Evolutionary conservation across 2,888 invertebrate species (phyloP).

Genomic region (Siphonodentalium dalli): DNA sequence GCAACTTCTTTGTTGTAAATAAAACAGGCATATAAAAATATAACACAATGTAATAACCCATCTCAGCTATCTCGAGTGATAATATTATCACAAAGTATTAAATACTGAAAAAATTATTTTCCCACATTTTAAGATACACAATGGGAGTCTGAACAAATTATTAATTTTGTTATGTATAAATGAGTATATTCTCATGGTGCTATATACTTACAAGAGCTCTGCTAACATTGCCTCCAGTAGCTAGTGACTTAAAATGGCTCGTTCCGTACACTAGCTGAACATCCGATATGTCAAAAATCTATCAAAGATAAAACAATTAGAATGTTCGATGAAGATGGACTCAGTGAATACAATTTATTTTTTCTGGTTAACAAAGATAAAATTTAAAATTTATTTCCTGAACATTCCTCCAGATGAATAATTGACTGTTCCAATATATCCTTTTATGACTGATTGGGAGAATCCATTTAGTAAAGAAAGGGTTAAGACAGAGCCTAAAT

Average conservation of each 20-base stretch:
- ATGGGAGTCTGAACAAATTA: too few relatives aligned
- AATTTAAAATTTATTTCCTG: background rate
- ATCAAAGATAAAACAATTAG: slow-evolving; percentile 5
- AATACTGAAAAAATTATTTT: too few relatives aligned
- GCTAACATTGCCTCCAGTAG: slow-evolving; percentile 93
- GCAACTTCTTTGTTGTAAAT: background rate
- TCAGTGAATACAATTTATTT: background rate
- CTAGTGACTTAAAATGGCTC: slow-evolving; percentile 75
- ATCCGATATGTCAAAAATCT: slow-evolving; percentile 60
- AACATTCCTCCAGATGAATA: too few relatives aligned
- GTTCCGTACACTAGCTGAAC: slow-evolving; percentile 66
- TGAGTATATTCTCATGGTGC: too few relatives aligned
- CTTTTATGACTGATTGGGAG: too few relatives aligned
- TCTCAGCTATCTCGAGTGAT: background rate
- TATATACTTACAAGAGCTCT: slow-evolving; percentile 73
- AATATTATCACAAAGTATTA: background rate
- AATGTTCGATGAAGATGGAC: background rate
- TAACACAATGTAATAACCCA: background rate
- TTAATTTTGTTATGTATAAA: too few relatives aligned
- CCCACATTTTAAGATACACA: too few relatives aligned
- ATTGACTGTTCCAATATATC: too few relatives aligned
- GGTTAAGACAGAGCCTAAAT: too few relatives aligned
- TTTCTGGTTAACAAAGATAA: background rate
- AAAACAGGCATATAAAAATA: background rate
- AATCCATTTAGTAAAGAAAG: too few relatives aligned